A percentile compares a stretch with the other conserved stretches of the same genome.
These are phyloP conservation scores for Seira ritae DNA, from an alignment of 2,888 invertebrate species.

Conservation along the genomic window DNA sequence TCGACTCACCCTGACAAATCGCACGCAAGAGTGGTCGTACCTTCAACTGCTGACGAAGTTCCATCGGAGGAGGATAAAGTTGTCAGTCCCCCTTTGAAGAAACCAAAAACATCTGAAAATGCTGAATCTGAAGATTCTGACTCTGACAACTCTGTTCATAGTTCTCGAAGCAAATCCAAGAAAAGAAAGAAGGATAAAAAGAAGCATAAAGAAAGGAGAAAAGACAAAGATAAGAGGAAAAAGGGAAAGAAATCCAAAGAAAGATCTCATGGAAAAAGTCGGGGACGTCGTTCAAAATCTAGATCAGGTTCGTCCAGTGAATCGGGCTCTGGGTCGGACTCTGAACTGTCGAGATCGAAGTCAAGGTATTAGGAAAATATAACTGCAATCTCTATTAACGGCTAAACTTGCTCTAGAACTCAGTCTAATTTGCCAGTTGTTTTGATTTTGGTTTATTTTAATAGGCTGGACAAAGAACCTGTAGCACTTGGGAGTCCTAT, in stretches of 20 bases:
- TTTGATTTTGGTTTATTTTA: not conserved
- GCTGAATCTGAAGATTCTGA: conserved; percentile 37
- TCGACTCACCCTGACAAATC: conserved; percentile 37
- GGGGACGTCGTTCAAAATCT: conserved; percentile 53
- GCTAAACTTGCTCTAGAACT: not conserved
- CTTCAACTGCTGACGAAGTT: conserved; percentile 53
- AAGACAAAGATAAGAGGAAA: conserved; percentile 80
- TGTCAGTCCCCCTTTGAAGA: conserved; percentile 32
- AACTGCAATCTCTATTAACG: not conserved
- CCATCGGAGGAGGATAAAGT: conserved; percentile 41
- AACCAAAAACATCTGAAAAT: conserved; percentile 55
- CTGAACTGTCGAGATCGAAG: conserved; percentile 77
- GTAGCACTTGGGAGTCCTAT: conserved; percentile 68
- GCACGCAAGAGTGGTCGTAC: conserved; percentile 54
- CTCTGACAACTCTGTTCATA: conserved; percentile 45
- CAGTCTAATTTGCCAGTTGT: not conserved
- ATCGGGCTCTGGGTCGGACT: conserved; percentile 41
- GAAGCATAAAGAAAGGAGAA: conserved; percentile 82
- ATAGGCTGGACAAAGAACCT: conserved; percentile 48
- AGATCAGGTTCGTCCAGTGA: conserved; percentile 49
- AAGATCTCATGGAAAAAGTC: conserved; percentile 75
- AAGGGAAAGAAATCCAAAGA: conserved; percentile 80
- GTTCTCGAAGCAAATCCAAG: conserved; percentile 68
- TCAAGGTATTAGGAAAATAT: conserved; percentile 18
- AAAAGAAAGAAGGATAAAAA: conserved; percentile 75